These are phyloP conservation scores for Drosophila lacteicornis DNA, from an alignment of 1,140 invertebrate genomes.

Conservation along the genomic window DNA sequence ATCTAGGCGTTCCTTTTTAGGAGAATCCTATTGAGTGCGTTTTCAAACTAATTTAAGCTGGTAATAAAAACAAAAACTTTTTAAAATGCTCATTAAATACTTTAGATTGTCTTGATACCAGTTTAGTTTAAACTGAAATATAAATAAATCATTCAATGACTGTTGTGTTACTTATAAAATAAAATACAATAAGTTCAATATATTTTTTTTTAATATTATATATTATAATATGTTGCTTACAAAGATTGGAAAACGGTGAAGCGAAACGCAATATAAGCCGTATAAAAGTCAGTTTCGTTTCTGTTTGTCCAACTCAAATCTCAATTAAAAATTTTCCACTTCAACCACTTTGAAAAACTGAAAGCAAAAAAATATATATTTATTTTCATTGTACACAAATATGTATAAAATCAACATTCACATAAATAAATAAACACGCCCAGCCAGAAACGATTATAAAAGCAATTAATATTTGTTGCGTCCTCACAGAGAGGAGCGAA, in stretches of 20 bases:
- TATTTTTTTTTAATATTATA: no score
- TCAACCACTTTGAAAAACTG: slow-evolving; percentile 19
- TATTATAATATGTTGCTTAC: not conserved
- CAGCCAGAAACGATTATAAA: slow-evolving; percentile 57
- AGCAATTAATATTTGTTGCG: slow-evolving; percentile 61
- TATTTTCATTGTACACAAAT: slow-evolving; percentile 9
- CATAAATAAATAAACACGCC: slow-evolving; percentile 49
- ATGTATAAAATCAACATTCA: slow-evolving; percentile 29
- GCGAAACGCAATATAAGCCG: not conserved
- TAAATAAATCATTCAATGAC: not conserved
- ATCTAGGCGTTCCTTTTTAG: no score
- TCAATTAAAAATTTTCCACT: slow-evolving; percentile 34
- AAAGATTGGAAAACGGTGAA: not conserved
- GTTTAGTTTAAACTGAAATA: no score
- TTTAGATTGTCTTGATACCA: no score
- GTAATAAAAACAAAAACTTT: no score
- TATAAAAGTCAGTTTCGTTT: slow-evolving; percentile 16
- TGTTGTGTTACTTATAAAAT: not conserved
- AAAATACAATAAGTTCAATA: no score
- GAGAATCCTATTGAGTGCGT: no score
- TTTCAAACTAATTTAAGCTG: no score
- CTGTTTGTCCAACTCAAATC: slow-evolving; percentile 26
- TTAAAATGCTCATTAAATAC: no score
- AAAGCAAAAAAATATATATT: slow-evolving; percentile 3
- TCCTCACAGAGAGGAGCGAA: slow-evolving; percentile 7